Evolutionary conservation across 2,113 vertebrate species (phyloP).

Genomic region (Gymnorhina tibicen): DNA sequence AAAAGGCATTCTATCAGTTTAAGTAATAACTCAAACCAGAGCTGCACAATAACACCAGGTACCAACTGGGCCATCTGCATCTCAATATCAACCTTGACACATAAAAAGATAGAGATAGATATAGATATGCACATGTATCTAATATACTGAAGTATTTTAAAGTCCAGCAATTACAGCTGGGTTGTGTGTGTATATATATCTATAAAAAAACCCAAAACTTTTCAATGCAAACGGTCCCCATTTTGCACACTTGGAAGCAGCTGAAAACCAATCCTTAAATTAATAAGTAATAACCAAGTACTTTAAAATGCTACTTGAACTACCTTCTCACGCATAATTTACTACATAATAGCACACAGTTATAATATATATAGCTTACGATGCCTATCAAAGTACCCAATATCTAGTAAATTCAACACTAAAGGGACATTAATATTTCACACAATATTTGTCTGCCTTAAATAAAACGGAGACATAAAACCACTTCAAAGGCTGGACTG

Average conservation of each 20-base stretch:
- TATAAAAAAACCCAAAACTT: background rate
- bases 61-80: background rate
- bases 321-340: background rate
- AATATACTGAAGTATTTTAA: background rate
- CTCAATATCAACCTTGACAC: background rate
- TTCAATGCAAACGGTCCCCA: background rate
- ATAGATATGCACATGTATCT: background rate
- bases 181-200: background rate
- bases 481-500: background rate
- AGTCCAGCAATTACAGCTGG: background rate
- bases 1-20: background rate
- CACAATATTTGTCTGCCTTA: background rate
- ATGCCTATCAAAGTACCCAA: background rate
- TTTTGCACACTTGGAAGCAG: background rate
- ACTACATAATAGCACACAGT: background rate
- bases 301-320: background rate
- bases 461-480: background rate
- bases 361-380: background rate
- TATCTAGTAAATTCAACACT: background rate
- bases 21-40: background rate
- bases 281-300: background rate
- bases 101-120: background rate
- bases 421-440: background rate
- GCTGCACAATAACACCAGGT: background rate
- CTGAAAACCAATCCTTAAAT: background rate